Percentiles rank a stretch among this genome's conserved stretches.
Conservation (phyloP, 2,797 vertebrate species). For the Geotrypetes seraphini region DNA sequence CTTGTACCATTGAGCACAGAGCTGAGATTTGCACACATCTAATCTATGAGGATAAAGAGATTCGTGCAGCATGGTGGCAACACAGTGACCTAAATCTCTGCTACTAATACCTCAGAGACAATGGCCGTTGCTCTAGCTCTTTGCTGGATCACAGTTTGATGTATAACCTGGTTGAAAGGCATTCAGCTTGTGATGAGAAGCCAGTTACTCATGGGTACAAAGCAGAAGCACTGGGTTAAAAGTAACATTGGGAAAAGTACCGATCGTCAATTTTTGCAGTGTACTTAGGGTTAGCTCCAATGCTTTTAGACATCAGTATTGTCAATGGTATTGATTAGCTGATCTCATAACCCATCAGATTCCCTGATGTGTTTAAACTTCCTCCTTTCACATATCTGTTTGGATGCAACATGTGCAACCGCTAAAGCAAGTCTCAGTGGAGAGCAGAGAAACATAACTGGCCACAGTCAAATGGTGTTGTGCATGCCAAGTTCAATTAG, state of each 20-base stretch:
- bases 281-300: constrained; percentile 40
- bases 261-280: constrained; percentile 9
- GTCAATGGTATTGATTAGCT: constrained; percentile 84
- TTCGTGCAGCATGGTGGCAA: constrained; percentile 21
- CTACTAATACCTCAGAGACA: constrained; percentile 18
- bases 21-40: constrained; percentile 49
- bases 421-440: constrained; percentile 31
- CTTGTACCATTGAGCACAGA: constrained; percentile 1
- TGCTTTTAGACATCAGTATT: constrained; percentile 74
- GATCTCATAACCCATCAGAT: constrained; percentile 65
- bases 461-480: constrained; percentile 14
- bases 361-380: constrained; percentile 73
- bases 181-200: constrained; percentile 52
- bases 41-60: constrained; percentile 21
- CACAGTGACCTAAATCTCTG: constrained; percentile 20
- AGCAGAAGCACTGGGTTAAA: constrained; percentile 57
- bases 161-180: constrained; percentile 45
- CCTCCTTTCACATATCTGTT: constrained; percentile 37
- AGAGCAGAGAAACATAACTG: constrained; percentile 14
- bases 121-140: constrained; percentile 8
- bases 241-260: constrained; percentile 53
- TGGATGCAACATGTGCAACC: constrained; percentile 24
- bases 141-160: constrained; percentile 21
- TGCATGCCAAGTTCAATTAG: constrained; percentile 40
- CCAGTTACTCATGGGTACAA: constrained; percentile 46